These are phyloP conservation scores for Neoarius graeffei DNA, from an alignment of 2,113 vertebrate species.

Conservation along the genomic window DNA sequence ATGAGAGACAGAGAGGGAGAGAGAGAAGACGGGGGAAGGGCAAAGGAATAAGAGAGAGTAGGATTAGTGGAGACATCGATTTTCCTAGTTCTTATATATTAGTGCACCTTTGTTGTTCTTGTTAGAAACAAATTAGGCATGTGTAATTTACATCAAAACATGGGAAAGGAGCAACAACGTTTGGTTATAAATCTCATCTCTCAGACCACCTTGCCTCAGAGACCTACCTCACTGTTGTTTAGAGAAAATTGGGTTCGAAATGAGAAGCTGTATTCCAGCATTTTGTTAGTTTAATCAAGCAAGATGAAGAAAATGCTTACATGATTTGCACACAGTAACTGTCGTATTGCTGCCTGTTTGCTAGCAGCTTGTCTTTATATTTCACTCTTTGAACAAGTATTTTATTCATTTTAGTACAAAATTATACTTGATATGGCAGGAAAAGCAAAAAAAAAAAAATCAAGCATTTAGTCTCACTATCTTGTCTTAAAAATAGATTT, in stretches of 20 bases:
- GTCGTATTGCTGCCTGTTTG: too few relatives aligned
- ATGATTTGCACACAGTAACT: not conserved
- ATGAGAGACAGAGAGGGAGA: conserved; percentile 20
- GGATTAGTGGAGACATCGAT: conserved; percentile 33
- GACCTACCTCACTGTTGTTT: not conserved
- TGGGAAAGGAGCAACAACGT: not conserved
- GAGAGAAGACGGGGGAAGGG: conserved; percentile 7
- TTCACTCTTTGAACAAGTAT: not conserved
- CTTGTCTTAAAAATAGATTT: not conserved
- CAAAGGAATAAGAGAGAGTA: not conserved
- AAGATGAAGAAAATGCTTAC: not conserved
- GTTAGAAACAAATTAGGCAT: conserved; percentile 29
- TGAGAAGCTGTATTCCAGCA: not conserved
- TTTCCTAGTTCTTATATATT: conserved; percentile 48
- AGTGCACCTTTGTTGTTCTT: conserved; percentile 35
- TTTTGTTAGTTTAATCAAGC: not conserved
- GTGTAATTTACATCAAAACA: conserved; percentile 39
- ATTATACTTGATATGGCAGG: not conserved
- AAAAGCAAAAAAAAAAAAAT: not conserved
- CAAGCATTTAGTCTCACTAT: not conserved
- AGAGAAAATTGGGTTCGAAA: not conserved
- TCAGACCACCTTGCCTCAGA: not conserved
- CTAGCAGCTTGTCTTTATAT: not conserved
- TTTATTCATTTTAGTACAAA: not conserved
- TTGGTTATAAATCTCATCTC: conserved; percentile 6